These are phyloP conservation scores for Lycocorax pyrrhopterus DNA, from an alignment of 2,113 vertebrate species.

Conservation along the genomic window DNA sequence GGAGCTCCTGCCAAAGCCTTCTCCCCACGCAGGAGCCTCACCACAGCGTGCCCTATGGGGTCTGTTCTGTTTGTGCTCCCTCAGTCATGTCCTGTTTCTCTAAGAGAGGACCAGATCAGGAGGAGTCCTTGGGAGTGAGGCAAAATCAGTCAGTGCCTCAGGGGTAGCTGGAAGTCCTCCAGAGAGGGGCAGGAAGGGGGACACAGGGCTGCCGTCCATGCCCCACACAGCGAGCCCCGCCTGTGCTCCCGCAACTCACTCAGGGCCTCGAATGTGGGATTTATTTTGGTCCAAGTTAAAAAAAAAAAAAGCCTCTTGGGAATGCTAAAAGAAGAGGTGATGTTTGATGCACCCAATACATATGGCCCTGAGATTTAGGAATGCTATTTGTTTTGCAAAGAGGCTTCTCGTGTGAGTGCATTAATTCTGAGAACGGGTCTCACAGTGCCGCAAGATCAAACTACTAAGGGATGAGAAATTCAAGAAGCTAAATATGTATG, in stretches of 20 bases:
- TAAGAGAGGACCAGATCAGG: neutral
- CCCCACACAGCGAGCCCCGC: fast-evolving
- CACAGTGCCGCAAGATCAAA: neutral
- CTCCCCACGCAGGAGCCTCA: fast-evolving
- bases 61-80: neutral
- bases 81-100: neutral
- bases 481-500: neutral
- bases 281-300: neutral
- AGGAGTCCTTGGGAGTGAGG: neutral
- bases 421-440: neutral
- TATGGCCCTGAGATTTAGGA: neutral
- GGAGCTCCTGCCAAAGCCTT: neutral
- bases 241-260: fast-evolving
- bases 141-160: fast-evolving
- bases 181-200: neutral
- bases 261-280: fast-evolving
- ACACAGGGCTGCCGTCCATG: fast-evolving
- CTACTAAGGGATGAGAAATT: neutral
- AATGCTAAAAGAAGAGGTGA: neutral
- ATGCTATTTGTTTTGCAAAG: neutral
- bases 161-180: neutral
- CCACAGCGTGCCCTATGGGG: fast-evolving
- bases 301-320: neutral
- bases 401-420: neutral
- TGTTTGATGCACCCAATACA: neutral